Percentiles rank a stretch among this genome's conserved stretches.
These are phyloP conservation scores for Camponotus vicinus DNA, from an alignment of 1,140 invertebrate species.

Conservation along the genomic window DNA sequence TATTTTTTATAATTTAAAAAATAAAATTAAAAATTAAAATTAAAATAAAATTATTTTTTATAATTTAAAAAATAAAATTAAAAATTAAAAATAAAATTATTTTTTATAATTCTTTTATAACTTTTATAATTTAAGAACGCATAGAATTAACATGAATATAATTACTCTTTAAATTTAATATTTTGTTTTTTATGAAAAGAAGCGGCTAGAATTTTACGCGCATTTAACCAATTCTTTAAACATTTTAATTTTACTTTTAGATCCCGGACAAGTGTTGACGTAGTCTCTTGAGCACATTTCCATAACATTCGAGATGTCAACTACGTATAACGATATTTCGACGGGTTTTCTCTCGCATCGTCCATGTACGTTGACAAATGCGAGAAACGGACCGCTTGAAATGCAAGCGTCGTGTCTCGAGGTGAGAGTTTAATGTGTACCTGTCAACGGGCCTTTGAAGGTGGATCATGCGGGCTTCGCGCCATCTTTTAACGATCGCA, in stretches of 20 bases:
- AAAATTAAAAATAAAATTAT: not conserved
- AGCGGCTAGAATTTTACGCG: not conserved
- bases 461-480: slow-evolving; percentile 23
- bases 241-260: not conserved
- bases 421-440: slow-evolving; percentile 61
- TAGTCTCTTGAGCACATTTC: not conserved
- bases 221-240: not conserved
- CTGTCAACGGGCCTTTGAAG: slow-evolving; percentile 59
- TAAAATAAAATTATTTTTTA: too few relatives aligned
- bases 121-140: not conserved
- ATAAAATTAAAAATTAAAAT: not conserved
- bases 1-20: not conserved
- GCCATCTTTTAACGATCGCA: slow-evolving; percentile 62
- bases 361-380: slow-evolving; percentile 56
- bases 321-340: slow-evolving; percentile 42
- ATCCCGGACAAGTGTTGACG: not conserved
- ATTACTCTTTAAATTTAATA: not conserved
- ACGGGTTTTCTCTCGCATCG: slow-evolving; percentile 9
- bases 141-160: not conserved
- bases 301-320: not conserved
- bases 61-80: not conserved
- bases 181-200: not conserved
- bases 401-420: slow-evolving; percentile 43
- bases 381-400: slow-evolving; percentile 44
- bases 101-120: not conserved